Evolutionary conservation across 2,113 vertebrate species (phyloP), one percentile per base, ranked within the genome.

Genomic region (Peromyscus maniculatus): DNA sequence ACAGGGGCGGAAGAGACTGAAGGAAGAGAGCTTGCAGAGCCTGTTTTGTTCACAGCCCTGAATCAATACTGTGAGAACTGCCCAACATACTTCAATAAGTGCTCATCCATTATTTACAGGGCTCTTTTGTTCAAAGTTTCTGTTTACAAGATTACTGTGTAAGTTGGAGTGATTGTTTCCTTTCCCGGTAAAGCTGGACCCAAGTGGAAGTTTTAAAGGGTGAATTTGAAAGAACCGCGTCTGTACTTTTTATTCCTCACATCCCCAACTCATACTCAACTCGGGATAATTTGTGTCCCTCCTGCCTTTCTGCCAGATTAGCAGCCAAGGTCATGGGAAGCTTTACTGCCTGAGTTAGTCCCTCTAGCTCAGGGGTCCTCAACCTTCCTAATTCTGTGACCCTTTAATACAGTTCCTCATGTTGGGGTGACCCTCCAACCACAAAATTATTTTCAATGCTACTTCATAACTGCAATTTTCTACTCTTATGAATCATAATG

Each of bases 71-170:
- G 96, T 96, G 97, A 96, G 98, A 98, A 98, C 98, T 98, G 98
- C 97, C 98, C 98, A 99, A 98, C 98, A 91, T 97, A 98, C 98
- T 98, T 98, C 98, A 98, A 98, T 98, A 99, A 99, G 98, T 97
- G 97, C 96, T 98, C 98, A 99, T 99, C 98, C 98, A 99, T 99
- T 99, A 99, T 99, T 99, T 98, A 99, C 96, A 2, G 72, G 84
- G 89, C 97, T 98, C 98, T 99, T 99, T 99, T 99, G 98, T 99
- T 98, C 98, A 98, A 98, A 98, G 98, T 98, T 99, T 98, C 98
- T 99, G 98, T 99, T 99, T 99, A 99, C 99, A 99, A 99, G 99
- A 99, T 99, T 99, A 98, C 98, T 98, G 97, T 98, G 97, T 98
- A 98, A 99, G 98, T 98, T 98, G 98, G 99, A 99, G 99, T 99